phyloP scores from a whole-genome alignment of 35 echinoderm and acorn worm genomes.

The Stichopus chloronotus region DNA sequence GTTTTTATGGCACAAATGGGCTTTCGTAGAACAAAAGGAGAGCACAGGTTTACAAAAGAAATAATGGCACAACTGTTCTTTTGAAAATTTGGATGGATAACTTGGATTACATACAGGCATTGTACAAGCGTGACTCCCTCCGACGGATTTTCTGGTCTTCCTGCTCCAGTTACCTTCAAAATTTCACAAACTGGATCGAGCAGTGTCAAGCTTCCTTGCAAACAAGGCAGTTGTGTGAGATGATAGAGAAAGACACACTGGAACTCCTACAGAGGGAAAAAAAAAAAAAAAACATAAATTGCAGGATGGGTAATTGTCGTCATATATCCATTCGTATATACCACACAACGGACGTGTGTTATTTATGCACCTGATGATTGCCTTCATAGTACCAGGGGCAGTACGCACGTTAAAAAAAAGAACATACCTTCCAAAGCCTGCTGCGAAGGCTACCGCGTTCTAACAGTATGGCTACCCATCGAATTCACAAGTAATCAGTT shows the following conservation, averaged over 20 bases:
- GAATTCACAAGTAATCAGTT: no score
- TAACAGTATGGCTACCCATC: no score
- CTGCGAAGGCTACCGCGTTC: no score
- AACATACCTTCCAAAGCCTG: no score
- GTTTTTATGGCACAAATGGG: no score
- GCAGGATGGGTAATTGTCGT: no score
- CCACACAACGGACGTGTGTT: neutral
- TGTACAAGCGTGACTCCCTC: conserved; percentile 15
- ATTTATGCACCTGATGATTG: neutral
- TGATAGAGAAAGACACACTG: conserved; percentile 52
- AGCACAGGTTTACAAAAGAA: no score
- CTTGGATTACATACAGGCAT: neutral
- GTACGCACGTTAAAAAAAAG: no score
- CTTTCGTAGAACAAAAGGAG: no score
- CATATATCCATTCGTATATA: neutral
- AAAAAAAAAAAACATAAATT: neutral
- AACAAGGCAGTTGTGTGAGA: neutral
- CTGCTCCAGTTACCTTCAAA: neutral
- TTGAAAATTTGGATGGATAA: neutral
- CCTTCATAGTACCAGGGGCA: no score
- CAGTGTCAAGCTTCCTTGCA: conserved; percentile 30
- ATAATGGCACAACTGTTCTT: no score
- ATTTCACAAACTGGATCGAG: conserved; percentile 47
- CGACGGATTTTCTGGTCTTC: neutral
- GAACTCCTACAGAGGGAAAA: neutral